Evolutionary conservation across 2,888 invertebrate species (phyloP), one percentile per base, ranked within the genome.

Genomic region (Camponotus fellah): DNA sequence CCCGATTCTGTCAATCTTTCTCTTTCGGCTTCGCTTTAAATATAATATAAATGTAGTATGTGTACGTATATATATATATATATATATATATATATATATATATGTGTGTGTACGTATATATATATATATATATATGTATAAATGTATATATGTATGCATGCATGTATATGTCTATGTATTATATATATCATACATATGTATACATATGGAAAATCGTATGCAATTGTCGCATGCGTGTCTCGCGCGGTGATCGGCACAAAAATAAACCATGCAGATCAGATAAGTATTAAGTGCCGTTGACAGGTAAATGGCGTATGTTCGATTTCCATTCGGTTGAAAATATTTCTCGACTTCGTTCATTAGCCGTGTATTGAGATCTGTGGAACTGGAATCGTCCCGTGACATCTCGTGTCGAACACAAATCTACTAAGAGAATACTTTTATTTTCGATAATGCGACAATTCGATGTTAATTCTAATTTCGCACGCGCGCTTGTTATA

Each of bases 1-100:
- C 94, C 94, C 91, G 92, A 92, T 94, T 94, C 93, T 92, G 94
- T 94, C 94, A 94, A 93, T 93, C 93, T 91, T 86, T 87, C 93
- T 91, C 85, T 86, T 85, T 5, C 79, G 85, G 86, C 86, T 79
- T 64, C 85, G 89, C 80, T 92, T 93, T 92, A 93, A 93, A 93
- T 93, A 92, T 92, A 93, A 92, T 93, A 90, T 92, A 80, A 80
- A 80, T 80, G 46, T 60, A 71, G 69, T 60, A 46, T 65, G 46
- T 62, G 34, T 40, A 10, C 6, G 14, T 34, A 12, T 3, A 40
- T 32, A 14, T 32, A 14, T 14, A 43, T 5, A 46, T 34, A 21
- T 6, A 32, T 43, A 10, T 26, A 53, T 17, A 26, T 14, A 12
- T 14, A 37, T 17, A 4, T 14, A 4, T 14, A 26, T 64, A 64